Evolutionary conservation across 2,797 vertebrate species (phyloP).

Genomic region (Neopelma chrysocephalum): DNA sequence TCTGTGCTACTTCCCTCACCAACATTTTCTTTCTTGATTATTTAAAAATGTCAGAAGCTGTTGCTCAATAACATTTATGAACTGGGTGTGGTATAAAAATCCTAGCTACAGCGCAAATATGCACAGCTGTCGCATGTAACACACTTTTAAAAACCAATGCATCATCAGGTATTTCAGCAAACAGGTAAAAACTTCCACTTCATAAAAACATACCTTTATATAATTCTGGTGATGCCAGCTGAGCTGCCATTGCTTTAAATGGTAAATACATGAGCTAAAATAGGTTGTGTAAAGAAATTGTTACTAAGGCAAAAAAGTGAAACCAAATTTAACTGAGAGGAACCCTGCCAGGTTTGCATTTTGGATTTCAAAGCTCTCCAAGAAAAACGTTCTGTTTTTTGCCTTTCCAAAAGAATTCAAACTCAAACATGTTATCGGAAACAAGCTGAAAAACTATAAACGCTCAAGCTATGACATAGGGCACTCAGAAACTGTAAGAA

Average conservation of each 20-base stretch:
- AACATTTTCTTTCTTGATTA: background rate
- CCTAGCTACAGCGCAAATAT: constrained; percentile 2
- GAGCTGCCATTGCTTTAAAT: background rate
- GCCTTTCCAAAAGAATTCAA: constrained; percentile 23
- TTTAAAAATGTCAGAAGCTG: background rate
- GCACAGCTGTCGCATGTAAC: background rate
- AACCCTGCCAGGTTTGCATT: constrained; percentile 6
- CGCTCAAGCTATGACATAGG: constrained; percentile 18
- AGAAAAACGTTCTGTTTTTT: constrained; percentile 46
- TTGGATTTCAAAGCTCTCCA: constrained; percentile 43
- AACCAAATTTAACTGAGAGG: constrained; percentile 17
- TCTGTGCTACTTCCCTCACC: background rate
- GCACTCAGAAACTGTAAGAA: background rate
- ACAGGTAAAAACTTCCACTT: background rate
- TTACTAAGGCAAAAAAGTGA: constrained; percentile 19
- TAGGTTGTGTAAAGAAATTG: constrained; percentile 17
- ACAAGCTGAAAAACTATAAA: constrained; percentile 33
- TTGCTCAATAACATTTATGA: background rate
- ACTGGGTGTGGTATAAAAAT: background rate
- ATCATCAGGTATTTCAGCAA: constrained; percentile 8
- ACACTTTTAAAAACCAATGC: background rate
- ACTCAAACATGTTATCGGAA: background rate
- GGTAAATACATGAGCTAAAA: constrained; percentile 34
- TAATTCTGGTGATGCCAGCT: background rate
- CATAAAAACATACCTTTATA: background rate